Percentiles rank a stretch among this genome's conserved stretches.
Evolutionary conservation across 2,797 vertebrate genomes (phyloP).

Genomic region (Ceryle rudis): DNA sequence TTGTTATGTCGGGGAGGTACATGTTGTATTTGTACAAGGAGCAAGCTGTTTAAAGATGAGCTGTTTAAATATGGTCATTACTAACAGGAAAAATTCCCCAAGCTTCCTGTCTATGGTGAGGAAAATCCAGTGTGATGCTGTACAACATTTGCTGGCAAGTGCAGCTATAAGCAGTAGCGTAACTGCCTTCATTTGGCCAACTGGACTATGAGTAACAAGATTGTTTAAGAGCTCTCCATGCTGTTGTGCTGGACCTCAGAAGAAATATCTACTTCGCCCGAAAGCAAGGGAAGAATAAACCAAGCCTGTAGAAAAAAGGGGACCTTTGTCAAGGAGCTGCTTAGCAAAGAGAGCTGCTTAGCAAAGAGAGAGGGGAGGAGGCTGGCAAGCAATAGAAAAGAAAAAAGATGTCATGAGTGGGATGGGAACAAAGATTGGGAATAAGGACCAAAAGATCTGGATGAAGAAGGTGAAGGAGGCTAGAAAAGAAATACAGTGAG

Average conservation of each 20-base stretch:
- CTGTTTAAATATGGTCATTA: not conserved
- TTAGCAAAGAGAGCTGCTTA: not conserved
- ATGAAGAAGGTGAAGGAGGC: not conserved
- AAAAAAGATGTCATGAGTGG: not conserved
- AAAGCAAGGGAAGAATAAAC: not conserved
- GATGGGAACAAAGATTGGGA: not conserved
- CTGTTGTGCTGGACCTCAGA: not conserved
- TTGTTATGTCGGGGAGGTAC: not conserved
- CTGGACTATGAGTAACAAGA: not conserved
- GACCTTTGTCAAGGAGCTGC: not conserved
- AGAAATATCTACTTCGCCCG: not conserved
- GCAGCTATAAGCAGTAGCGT: not conserved
- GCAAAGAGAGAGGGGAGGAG: not conserved
- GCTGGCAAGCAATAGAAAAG: not conserved
- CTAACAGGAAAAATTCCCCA: not conserved
- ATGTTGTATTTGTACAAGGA: not conserved
- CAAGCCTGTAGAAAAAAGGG: not conserved
- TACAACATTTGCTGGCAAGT: accelerated
- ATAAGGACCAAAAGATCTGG: not conserved
- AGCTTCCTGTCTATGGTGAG: not conserved
- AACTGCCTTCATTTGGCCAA: not conserved
- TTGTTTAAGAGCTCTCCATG: not conserved
- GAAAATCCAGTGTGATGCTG: not conserved
- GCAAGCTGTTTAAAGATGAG: not conserved
- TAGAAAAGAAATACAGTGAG: not conserved